Evolutionary conservation across 2,113 vertebrate genomes (phyloP), one percentile per base, ranked within the genome.

Genomic region (Oryzias celebensis): DNA sequence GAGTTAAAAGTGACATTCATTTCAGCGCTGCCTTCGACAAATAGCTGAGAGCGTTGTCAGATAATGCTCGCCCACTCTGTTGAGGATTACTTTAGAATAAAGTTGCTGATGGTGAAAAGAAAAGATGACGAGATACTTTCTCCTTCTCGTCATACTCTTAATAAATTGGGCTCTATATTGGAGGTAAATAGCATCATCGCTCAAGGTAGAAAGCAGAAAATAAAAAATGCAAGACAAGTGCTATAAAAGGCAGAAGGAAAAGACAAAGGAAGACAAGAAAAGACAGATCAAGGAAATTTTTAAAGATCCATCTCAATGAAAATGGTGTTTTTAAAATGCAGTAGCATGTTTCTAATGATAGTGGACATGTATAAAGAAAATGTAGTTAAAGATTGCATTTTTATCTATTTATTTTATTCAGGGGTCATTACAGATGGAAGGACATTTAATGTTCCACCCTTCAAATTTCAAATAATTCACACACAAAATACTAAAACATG

Each of bases 181-280:
- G 63, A 75, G 78, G 81, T 71, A 85, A 92, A 92, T 91, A 84
- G 85, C 84, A 90, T 92, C 92, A 90, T 90, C 78, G 91, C 91
- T 94, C 85, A 88, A 82, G 90, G 91, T 94, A 89, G 90, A 92
- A 78, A 87, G 26, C 91, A 88, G 89, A 87, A 88, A 94, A 93
- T 93, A 89, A 84, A 90, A 91, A 91, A 91, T 92, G 88, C 90
- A 89, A 36, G 31, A 36, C 7, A 36, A 88, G 77, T 85, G 81
- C 89, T 85, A 85, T 65, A 63, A 49, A 68, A 58, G 76, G 68
- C 73, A 68, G 72, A 77, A 68, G 57, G 54, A 58, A 23, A 44
- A 22, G 43, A 45, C 58, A 6, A 28, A 28, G 26, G 26, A 28
- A 28, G 26, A 28, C 26, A 5, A 28, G 20, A 20, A 20, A 20